Percentiles rank a stretch among this genome's conserved stretches.
Evolutionary conservation across 1,140 invertebrate species (phyloP).

Genomic region (Rhizoglyphus robini): DNA sequence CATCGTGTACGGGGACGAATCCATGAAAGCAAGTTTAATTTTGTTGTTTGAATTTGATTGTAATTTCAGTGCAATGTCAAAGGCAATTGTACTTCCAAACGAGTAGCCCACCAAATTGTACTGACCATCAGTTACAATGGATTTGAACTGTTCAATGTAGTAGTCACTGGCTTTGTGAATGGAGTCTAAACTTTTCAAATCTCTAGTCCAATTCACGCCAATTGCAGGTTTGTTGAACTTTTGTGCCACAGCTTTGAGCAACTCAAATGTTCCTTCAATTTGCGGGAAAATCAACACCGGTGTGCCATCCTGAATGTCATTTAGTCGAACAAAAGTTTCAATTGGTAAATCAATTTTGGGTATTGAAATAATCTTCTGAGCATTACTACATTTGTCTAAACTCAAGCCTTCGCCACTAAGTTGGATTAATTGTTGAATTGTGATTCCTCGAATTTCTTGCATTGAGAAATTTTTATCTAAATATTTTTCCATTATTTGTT

Average conservation of each 20-base stretch:
- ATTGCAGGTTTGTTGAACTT: slow-evolving; percentile 61
- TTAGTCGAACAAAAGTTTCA: slow-evolving; percentile 36
- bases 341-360: slow-evolving; percentile 33
- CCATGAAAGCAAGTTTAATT: slow-evolving; percentile 49
- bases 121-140: not conserved
- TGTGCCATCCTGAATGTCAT: slow-evolving; percentile 32
- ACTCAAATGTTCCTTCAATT: slow-evolving; percentile 69
- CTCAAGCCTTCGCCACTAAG: slow-evolving; percentile 39
- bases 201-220: slow-evolving; percentile 70
- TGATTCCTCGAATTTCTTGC: slow-evolving; percentile 69
- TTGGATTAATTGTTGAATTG: slow-evolving; percentile 53
- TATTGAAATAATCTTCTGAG: slow-evolving; percentile 24
- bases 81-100: slow-evolving; percentile 75
- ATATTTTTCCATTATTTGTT: slow-evolving; percentile 82
- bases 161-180: slow-evolving; percentile 58
- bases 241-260: slow-evolving; percentile 51
- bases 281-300: slow-evolving; percentile 69
- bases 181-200: slow-evolving; percentile 44
- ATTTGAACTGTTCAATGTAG: slow-evolving; percentile 46
- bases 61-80: slow-evolving; percentile 76
- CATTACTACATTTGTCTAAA: slow-evolving; percentile 15
- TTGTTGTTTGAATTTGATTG: slow-evolving; percentile 48
- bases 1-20: slow-evolving; percentile 79
- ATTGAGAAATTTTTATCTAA: slow-evolving; percentile 76
- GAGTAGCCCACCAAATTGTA: slow-evolving; percentile 84